Evolutionary conservation across 2,113 vertebrate species (phyloP), one percentile per base, ranked within the genome.

Genomic region (Rhabdornis inornatus): DNA sequence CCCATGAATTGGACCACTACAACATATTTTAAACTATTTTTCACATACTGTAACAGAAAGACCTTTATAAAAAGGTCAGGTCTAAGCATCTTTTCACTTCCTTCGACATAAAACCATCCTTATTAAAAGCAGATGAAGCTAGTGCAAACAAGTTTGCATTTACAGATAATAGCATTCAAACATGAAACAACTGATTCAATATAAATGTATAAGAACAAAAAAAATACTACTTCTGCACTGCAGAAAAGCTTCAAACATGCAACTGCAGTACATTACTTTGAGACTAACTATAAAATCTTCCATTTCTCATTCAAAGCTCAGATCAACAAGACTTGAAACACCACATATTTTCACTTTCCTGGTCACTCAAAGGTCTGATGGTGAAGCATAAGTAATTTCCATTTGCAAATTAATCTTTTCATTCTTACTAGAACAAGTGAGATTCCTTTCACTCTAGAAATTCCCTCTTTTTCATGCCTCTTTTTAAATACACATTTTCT

Each of bases 321-420:
- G n/a, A 70, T 21, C 15, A 82, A 61, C 40, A 70, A 30, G 61
- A 60, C 37, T 21, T 53, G 19, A 66, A 80, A 61, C 8, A 25
- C 4, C 24, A 9, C 11, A n/a, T 18, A 52, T 47, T 60, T 71
- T 72, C 42, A 71, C 27, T 72, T 77, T 24, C 45, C 28, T 39
- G 9, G 21, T 64, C 10, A 45, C 22, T 47, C 35, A 42, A 42
- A 85, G 49, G 19, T 37, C 55, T 83, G 33, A 64, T 0, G 0
- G 31, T 25, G 15, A 79, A 35, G 35, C 4, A 2, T 53, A 80
- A 86, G 17, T 37, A 8, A 92, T 40, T 83, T 74, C n/a, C 23
- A 82, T 57, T 78, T 84, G 30, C 37, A 87, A 85, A 92, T 82
- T n/a, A 64, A 78, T 61, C 5, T 87, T 63, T 42, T 82, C 24